Conservation (phyloP, 1,140 invertebrate genomes). For the Ips typographus region DNA sequence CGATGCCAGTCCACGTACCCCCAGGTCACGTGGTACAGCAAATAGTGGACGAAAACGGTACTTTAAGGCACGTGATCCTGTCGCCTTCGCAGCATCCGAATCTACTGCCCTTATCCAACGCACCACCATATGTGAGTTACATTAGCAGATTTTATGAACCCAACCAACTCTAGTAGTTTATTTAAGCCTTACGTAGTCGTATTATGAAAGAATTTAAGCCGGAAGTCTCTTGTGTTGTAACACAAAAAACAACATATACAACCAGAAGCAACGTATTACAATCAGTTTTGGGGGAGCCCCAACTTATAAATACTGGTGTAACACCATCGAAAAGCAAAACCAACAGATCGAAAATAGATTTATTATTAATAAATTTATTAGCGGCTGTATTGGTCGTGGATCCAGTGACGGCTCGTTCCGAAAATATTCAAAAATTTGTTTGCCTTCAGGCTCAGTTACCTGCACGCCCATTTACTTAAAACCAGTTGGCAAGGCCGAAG, state of each 20-base stretch:
- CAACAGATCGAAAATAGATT: not conserved
- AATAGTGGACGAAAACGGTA: constrained; percentile 85
- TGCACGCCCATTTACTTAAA: not conserved
- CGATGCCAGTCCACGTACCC: constrained; percentile 86
- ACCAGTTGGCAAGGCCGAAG: not conserved
- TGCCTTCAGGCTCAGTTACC: not conserved
- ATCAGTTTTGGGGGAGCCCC: too few species aligned
- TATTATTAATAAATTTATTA: not conserved
- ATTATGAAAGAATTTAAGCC: too few species aligned
- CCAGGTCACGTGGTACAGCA: constrained; percentile 87
- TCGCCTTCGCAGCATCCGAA: constrained; percentile 67
- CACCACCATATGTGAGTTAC: constrained; percentile 64
- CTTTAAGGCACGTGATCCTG: constrained; percentile 81
- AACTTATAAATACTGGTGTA: too few species aligned
- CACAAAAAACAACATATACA: too few species aligned
- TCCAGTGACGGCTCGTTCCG: not conserved
- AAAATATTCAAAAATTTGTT: not conserved
- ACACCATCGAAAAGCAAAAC: too few species aligned
- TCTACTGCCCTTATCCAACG: constrained; percentile 50
- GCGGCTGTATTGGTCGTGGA: not conserved
- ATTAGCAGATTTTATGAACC: not conserved
- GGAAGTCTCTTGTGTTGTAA: too few species aligned
- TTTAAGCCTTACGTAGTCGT: too few species aligned
- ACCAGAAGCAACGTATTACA: too few species aligned
- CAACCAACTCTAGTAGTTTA: too few species aligned